Percentiles rank a stretch among this genome's conserved stretches.
Evolutionary conservation across 1,140 invertebrate species (phyloP).

Genomic region (Procambarus virginalis): DNA sequence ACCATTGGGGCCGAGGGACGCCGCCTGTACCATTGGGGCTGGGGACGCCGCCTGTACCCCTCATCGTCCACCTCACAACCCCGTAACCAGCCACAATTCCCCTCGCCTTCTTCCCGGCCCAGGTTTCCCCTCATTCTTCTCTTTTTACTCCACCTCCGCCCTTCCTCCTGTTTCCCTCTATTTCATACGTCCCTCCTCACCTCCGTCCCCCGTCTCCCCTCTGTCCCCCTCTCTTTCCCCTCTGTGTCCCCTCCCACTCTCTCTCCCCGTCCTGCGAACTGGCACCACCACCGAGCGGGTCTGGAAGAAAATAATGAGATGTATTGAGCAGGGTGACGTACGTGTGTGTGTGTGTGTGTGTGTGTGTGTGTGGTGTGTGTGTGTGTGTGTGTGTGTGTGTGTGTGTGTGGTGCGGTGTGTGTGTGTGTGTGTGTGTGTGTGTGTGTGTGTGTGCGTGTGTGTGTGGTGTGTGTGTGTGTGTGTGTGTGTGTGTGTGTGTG

Average conservation of each 20-base stretch:
- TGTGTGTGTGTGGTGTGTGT: constrained; percentile 14
- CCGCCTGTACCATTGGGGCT: too few relatives aligned
- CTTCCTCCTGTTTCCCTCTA: too few relatives aligned
- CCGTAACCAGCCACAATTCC: not conserved
- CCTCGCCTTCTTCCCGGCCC: too few relatives aligned
- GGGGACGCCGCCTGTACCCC: too few relatives aligned
- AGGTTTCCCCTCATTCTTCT: too few relatives aligned
- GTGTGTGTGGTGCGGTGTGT: too few relatives aligned
- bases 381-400: not conserved
- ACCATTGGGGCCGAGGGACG: too few relatives aligned
- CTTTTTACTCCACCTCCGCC: too few relatives aligned
- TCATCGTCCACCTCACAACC: not conserved
- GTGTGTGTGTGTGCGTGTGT: too few relatives aligned
- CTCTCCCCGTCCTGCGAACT: not conserved
- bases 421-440: too few relatives aligned
- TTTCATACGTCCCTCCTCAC: not conserved
- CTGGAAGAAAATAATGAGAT: constrained; percentile 27
- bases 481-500: too few relatives aligned
- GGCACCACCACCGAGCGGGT: constrained; percentile 2
- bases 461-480: too few relatives aligned
- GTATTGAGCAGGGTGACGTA: constrained; percentile 21
- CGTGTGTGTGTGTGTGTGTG: constrained; percentile 3
- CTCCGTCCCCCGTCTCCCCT: not conserved
- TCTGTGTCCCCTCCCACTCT: not conserved
- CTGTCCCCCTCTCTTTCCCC: not conserved